Percentiles rank a stretch among this genome's conserved stretches.
Evolutionary conservation across 1,140 invertebrate species (phyloP).

Genomic region (Leguminivora glycinivorella): DNA sequence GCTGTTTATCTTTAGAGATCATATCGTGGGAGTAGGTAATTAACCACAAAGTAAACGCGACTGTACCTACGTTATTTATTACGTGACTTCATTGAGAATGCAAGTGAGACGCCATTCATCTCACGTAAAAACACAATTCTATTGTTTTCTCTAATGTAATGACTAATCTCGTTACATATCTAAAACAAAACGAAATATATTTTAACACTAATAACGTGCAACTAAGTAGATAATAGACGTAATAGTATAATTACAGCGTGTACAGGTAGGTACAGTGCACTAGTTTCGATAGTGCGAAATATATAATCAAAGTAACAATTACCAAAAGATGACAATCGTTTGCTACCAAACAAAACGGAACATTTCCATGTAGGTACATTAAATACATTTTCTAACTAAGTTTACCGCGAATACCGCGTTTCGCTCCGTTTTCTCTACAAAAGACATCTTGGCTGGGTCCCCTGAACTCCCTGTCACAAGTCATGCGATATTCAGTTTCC

Average conservation of each 20-base stretch:
- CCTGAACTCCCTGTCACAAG: too few relatives aligned
- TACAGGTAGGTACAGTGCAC: too few relatives aligned
- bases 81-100: conserved; percentile 1
- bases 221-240: background rate
- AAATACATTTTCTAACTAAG: too few relatives aligned
- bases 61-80: background rate
- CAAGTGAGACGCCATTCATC: background rate
- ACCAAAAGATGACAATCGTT: too few relatives aligned
- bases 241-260: too few relatives aligned
- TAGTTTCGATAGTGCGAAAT: too few relatives aligned
- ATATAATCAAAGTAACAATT: too few relatives aligned
- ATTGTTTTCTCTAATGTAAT: conserved; percentile 10
- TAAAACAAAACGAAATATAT: background rate
- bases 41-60: background rate
- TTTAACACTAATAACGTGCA: background rate
- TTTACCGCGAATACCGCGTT: too few relatives aligned
- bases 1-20: background rate
- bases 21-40: background rate
- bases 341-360: too few relatives aligned
- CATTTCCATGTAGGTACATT: too few relatives aligned
- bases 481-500: background rate
- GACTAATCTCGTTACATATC: background rate
- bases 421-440: too few relatives aligned
- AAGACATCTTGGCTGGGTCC: too few relatives aligned
- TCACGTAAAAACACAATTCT: background rate